A percentile compares a stretch with the other conserved stretches of the same genome.
phyloP scores from a whole-genome alignment of 2,797 vertebrate genomes.

The Anableps anableps region DNA sequence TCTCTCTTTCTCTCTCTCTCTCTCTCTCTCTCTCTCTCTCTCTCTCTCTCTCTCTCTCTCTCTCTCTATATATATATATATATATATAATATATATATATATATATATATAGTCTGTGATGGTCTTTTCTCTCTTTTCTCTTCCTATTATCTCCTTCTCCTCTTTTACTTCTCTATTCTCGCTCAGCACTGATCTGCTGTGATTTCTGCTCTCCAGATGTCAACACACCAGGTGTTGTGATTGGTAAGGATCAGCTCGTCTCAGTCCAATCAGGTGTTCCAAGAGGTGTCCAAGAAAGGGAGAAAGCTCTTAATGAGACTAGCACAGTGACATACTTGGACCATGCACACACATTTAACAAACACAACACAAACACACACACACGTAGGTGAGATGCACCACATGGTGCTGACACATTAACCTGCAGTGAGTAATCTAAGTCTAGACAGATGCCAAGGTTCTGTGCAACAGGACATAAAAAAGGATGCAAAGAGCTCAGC shows the following conservation, averaged over 20 bases:
- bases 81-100: too few species aligned
- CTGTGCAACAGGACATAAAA: slow-evolving; percentile 3
- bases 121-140: slow-evolving; percentile 17
- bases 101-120: too few species aligned
- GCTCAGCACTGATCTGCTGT: slow-evolving; percentile 22
- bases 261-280: slow-evolving; percentile 56
- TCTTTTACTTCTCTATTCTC: background rate
- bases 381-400: slow-evolving; percentile 10
- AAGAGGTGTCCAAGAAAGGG: slow-evolving; percentile 59
- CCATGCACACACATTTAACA: slow-evolving; percentile 9
- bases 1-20: too few species aligned
- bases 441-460: slow-evolving; percentile 6
- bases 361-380: slow-evolving; percentile 18
- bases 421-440: slow-evolving; percentile 23
- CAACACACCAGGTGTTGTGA: slow-evolving; percentile 66
- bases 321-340: slow-evolving; percentile 62
- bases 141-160: slow-evolving; percentile 1
- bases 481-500: slow-evolving; percentile 33
- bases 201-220: slow-evolving; percentile 62
- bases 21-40: too few species aligned
- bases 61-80: too few species aligned
- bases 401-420: slow-evolving; percentile 36
- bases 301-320: slow-evolving; percentile 72
- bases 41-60: too few species aligned
- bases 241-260: slow-evolving; percentile 59